Conservation (phyloP, 2,888 invertebrate species). For the Orthosia incerta region DNA sequence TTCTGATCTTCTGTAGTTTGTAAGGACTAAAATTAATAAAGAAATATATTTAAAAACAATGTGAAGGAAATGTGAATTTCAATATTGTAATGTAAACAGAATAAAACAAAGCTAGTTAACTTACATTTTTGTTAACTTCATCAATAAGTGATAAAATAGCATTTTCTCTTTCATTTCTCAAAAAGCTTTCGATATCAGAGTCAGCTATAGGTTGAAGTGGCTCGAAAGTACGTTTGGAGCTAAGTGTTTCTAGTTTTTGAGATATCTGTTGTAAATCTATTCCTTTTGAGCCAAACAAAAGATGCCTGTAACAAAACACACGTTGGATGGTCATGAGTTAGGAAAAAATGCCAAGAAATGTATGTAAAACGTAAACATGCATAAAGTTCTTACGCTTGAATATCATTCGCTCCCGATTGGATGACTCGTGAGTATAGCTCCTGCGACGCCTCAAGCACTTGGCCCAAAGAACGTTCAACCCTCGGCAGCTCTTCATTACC, state of each 20-base stretch:
- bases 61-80: neutral
- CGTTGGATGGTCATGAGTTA: neutral
- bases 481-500: conserved; percentile 95
- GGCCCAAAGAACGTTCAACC: conserved; percentile 97
- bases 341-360: neutral
- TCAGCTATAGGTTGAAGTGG: conserved; percentile 97
- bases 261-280: conserved; percentile 98
- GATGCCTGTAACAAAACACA: conserved; percentile 91
- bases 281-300: conserved; percentile 97
- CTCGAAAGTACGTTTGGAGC: conserved; percentile 96
- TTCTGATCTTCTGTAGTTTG: conserved; percentile 92
- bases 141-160: conserved; percentile 97
- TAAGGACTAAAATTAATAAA: conserved; percentile 88
- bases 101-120: conserved; percentile 68
- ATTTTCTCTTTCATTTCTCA: conserved; percentile 98
- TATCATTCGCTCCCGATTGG: conserved; percentile 96
- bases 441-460: conserved; percentile 97
- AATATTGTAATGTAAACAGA: neutral
- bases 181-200: conserved; percentile 96
- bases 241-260: conserved; percentile 97
- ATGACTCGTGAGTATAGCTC: conserved; percentile 97
- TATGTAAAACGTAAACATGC: neutral
- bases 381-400: conserved; percentile 95
- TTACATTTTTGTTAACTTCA: conserved; percentile 96
- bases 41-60: neutral